Evolutionary conservation across 2,888 invertebrate genomes (phyloP), one percentile per base, ranked within the genome.

Genomic region (Sminthurinus aureus): DNA sequence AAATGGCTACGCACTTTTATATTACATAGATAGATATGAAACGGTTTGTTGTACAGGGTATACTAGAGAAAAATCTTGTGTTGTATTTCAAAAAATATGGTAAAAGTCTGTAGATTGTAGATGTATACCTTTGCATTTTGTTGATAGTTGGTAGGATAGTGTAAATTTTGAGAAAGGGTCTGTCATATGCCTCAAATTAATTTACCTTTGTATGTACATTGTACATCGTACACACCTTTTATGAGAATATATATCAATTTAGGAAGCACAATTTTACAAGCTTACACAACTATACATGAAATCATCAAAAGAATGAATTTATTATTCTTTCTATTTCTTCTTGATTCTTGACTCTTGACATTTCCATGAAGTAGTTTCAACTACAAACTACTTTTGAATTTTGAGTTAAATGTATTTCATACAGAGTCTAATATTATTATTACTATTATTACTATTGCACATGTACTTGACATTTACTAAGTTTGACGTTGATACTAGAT

Each of bases 91-190:
- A 24, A 69, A 24, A 24, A 20, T 71, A 71, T 71, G 8, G 71
- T 24, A 71, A 71, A 71, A 71, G 71, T 24, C 71, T 71, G 2
- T 24, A 24, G n/a, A 69, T 20, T n/a, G 3, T 38, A 38, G 38
- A 38, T 38, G 38, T 38, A n/a, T n/a, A 38, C 38, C 3, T 38
- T 69, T 69, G 11, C n/a, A 22, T 20, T 69, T 69, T 20, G 0
- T 22, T n/a, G 13, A 69, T 69, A 2, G 20, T 20, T 3, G n/a
- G n/a, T 20, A 9, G 67, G 1, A 69, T 6, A 58, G 2, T 58
- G 58, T 58, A 13, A 13, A 69, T 71, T 71, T 71, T 71, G 71
- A 71, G 24, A 71, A 71, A 71, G 71, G 24, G 24, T 71, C 71
- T 71, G 71, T 71, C 71, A 71, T 71, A 71, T 24, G 67, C 26